A percentile compares a stretch with the other conserved stretches of the same genome.
These are phyloP conservation scores for Lomographa bimaculata DNA, from an alignment of 2,888 invertebrate genomes.

Conservation along the genomic window DNA sequence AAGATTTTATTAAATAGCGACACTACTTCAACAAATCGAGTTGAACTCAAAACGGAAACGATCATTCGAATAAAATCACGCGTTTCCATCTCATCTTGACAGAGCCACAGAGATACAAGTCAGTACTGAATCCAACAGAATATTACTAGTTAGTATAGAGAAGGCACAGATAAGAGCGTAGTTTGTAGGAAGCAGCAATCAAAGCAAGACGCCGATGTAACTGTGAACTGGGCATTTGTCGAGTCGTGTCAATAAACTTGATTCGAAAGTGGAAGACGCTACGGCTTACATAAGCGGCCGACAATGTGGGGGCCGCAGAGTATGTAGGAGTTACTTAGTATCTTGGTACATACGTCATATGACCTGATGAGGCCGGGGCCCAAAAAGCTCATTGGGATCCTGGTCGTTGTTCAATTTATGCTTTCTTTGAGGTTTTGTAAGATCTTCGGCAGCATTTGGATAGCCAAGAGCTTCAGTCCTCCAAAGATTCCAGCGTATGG, in stretches of 20 bases:
- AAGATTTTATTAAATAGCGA: conserved; percentile 1
- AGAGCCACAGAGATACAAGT: conserved; percentile 12
- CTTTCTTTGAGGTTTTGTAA: too few relatives aligned
- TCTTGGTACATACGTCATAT: conserved; percentile 4
- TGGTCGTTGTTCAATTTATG: too few relatives aligned
- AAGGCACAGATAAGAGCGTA: conserved; percentile 6
- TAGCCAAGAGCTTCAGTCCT: too few relatives aligned
- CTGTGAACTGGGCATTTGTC: conserved; percentile 79
- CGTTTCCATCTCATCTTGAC: conserved; percentile 38
- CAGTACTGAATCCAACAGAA: conserved; percentile 14
- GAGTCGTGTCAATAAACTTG: conserved; percentile 83
- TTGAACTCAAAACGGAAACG: conserved; percentile 43
- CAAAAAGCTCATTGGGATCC: too few relatives aligned
- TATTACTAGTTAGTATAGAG: conserved; percentile 3
- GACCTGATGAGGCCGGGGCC: too few relatives aligned
- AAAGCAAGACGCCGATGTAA: conserved; percentile 72
- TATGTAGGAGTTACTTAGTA: conserved; percentile 35
- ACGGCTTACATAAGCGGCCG: conserved; percentile 80
- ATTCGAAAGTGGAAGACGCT: conserved; percentile 83
- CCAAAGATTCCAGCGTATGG: too few relatives aligned
- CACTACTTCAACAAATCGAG: conserved; percentile 3
- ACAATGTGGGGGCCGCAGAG: conserved; percentile 69
- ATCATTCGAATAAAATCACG: conserved; percentile 52
- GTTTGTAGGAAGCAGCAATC: conserved; percentile 49
- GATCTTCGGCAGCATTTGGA: too few relatives aligned